These are phyloP conservation scores for Porites lutea DNA, from an alignment of 64 coral and sea anemone genomes.

Conservation along the genomic window DNA sequence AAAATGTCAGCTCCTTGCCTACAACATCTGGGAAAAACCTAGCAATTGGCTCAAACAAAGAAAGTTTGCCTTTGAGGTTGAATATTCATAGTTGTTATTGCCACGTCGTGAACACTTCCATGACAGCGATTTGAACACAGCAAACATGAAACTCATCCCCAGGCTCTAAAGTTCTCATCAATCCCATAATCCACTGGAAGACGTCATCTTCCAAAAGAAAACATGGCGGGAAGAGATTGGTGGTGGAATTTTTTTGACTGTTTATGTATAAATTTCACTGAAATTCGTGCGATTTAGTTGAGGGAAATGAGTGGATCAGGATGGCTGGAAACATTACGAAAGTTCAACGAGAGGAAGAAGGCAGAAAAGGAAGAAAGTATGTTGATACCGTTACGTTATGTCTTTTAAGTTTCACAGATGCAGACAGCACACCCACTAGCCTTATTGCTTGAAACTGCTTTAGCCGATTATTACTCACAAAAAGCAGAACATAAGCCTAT, in stretches of 20 bases:
- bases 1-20: background rate
- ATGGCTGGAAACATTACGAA: constrained; percentile 63
- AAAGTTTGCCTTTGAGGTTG: background rate
- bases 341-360: constrained; percentile 64
- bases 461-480: too few species aligned
- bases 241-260: background rate
- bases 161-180: background rate
- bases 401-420: background rate
- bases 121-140: constrained; percentile 18
- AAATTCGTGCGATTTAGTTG: background rate
- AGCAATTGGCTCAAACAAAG: background rate
- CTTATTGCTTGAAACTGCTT: background rate
- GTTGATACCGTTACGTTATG: too few species aligned
- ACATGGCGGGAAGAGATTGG: constrained; percentile 48
- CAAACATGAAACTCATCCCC: constrained; percentile 15
- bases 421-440: background rate
- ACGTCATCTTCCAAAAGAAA: constrained; percentile 51
- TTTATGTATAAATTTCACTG: background rate
- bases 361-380: constrained; percentile 52
- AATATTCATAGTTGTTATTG: constrained; percentile 24
- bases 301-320: constrained; percentile 30
- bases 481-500: too few species aligned
- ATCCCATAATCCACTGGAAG: background rate
- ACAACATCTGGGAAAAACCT: background rate
- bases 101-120: constrained; percentile 16